phyloP scores from a whole-genome alignment of 2,888 invertebrate genomes.

The Protodeltote pygarga region DNA sequence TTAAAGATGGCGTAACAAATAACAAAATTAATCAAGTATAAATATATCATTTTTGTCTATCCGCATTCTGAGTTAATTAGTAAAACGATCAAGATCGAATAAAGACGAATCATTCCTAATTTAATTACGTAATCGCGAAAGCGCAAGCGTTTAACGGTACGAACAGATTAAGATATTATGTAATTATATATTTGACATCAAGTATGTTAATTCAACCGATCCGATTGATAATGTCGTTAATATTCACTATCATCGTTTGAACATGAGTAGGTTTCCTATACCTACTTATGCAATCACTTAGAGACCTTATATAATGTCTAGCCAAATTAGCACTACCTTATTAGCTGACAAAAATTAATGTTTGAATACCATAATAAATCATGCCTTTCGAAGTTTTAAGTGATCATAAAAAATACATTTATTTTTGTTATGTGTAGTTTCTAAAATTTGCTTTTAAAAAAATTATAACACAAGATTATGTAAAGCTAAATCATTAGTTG shows the following conservation, averaged over 20 bases:
- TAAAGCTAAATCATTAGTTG: conserved; percentile 18
- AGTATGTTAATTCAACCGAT: conserved; percentile 56
- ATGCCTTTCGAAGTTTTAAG: background rate
- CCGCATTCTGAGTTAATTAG: conserved; percentile 23
- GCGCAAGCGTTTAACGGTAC: conserved; percentile 31
- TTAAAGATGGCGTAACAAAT: conserved; percentile 20
- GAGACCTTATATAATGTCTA: conserved; percentile 48
- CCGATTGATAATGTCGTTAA: conserved; percentile 60
- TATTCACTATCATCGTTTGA: conserved; percentile 51
- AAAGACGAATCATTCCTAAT: conserved; percentile 25
- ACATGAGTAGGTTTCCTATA: conserved; percentile 51
- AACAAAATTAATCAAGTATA: background rate
- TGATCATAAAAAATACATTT: background rate
- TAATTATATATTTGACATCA: conserved; percentile 57
- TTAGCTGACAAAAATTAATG: conserved; percentile 10
- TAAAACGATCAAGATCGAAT: conserved; percentile 20
- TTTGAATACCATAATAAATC: conserved; percentile 4
- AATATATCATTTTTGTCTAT: conserved; percentile 18
- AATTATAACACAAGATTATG: too few relatives aligned
- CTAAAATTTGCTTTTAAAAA: too few relatives aligned
- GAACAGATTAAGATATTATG: conserved; percentile 38
- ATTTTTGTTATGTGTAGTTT: background rate
- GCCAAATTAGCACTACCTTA: conserved; percentile 38
- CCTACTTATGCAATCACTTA: too few relatives aligned
- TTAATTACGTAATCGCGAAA: conserved; percentile 55